Evolutionary conservation across 2,113 vertebrate species (phyloP).

Genomic region (Sturnira hondurensis): DNA sequence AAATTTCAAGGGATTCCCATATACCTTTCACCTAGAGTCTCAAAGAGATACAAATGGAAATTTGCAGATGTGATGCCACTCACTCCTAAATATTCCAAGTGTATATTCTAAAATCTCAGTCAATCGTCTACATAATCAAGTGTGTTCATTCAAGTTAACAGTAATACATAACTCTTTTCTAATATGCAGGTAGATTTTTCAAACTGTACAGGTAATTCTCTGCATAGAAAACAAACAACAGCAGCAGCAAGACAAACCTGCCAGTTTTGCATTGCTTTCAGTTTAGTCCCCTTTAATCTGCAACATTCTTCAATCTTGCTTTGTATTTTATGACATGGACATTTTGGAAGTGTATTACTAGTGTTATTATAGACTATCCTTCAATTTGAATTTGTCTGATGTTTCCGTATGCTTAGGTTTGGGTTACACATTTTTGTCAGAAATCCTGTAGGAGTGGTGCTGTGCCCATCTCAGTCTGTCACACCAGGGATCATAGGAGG

Average conservation of each 20-base stretch:
- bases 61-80: background rate
- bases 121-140: background rate
- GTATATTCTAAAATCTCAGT: background rate
- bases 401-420: background rate
- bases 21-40: background rate
- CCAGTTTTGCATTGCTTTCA: background rate
- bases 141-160: background rate
- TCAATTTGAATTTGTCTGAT: background rate
- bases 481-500: background rate
- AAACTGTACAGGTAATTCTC: background rate
- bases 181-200: background rate
- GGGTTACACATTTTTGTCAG: background rate
- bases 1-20: background rate
- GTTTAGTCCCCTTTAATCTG: background rate
- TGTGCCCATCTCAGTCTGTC: background rate
- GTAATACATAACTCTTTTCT: background rate
- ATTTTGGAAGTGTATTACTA: background rate
- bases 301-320: background rate
- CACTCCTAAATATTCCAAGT: background rate
- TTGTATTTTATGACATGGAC: background rate
- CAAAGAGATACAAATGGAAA: constrained; percentile 26
- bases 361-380: background rate
- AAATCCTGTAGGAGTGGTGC: background rate
- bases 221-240: background rate
- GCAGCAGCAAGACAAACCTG: background rate